Evolutionary conservation across 2,113 vertebrate genomes (phyloP), one percentile per base, ranked within the genome.

Genomic region (Callionymus lyra): DNA sequence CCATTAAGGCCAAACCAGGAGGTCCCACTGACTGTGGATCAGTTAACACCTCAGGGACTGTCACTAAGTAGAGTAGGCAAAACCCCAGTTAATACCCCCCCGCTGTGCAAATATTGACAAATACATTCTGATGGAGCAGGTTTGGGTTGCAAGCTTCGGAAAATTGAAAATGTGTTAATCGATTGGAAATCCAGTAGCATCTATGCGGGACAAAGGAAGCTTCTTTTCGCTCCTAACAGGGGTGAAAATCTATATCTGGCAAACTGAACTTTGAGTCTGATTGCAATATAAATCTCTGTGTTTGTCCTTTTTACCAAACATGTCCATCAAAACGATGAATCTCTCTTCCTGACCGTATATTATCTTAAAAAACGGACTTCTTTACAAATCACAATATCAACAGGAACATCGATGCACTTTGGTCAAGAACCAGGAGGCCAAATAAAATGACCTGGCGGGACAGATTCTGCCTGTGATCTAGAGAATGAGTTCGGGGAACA

Each of bases 101-200:
- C 40, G 10, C 49, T 66, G 58, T 47, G 59, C 52, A 36, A 41
- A 41, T 70, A 66, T 60, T 62, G 60, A 71, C 18, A 63, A 39
- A 63, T 18, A 42, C 19, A 51, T 32, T 33, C 17, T 50, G 42
- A 52, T 47, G 32, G 36, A 48, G 37, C 50, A 12, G 34, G 15
- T 31, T 45, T 34, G 6, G 38, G 64, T 55, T 9, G 14, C 44
- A 38, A 37, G 34, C 31, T 56, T 12, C 19, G 15, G 43, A 56
- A 70, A 68, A 71, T 53, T n/a, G 31, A 40, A 44, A 72, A 72
- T 41, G 44, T 35, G 41, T 35, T 31, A 16, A 70, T 68, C 6
- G 44, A 72, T 53, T 35, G 27, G 1, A 27, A 27, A 5, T 8
- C 4, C 21, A 27, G 21, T 8, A 27, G 21, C 4, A 4, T 27